Evolutionary conservation across 2,113 vertebrate species (phyloP), one percentile per base, ranked within the genome.

Genomic region (Clarias batrachus): DNA sequence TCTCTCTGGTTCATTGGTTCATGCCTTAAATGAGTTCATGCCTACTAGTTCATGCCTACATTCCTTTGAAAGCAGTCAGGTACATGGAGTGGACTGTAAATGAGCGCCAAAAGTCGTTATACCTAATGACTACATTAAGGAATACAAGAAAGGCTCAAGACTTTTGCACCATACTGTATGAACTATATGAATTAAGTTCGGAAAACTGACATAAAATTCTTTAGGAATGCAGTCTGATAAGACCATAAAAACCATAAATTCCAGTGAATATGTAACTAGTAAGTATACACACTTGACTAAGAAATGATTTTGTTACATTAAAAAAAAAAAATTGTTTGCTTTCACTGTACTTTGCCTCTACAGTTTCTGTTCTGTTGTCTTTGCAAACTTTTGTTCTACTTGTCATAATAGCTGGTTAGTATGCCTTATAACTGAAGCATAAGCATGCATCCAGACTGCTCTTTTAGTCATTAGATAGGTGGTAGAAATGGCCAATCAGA

Each of bases 401-500:
- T 27, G 74, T 1, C 52, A 1, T 52, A 77, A 7, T 78, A 13
- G 25, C 14, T 10, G 74, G 27, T 52, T 8, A 73, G 9, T 73
- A 41, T 73, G 37, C 12, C 19, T 74, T 33, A 79, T 30, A 59
- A 25, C 13, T 77, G n/a, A 54, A 54, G 52, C 27, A 78, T 78
- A 57, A 78, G 19, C 37, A 62, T 62, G 19, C 78, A 62, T 25
- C 4, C 2, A 11, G 17, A 37, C 16, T 81, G 65, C 37, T 25
- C 7, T 63, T 66, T 79, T 59, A 83, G 10, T 59, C 21, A 63
- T 54, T 85, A 93, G 94, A 91, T 91, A 93, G 93, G 94, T 89
- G 94, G 95, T 94, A 93, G 94, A 93, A 33, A 93, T 95, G 93
- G 93, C 95, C 95, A 92, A 93, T 90, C 54, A 96, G 94, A 94